phyloP scores from a whole-genome alignment of 2,888 invertebrate genomes.

The Gryllus longicercus region DNA sequence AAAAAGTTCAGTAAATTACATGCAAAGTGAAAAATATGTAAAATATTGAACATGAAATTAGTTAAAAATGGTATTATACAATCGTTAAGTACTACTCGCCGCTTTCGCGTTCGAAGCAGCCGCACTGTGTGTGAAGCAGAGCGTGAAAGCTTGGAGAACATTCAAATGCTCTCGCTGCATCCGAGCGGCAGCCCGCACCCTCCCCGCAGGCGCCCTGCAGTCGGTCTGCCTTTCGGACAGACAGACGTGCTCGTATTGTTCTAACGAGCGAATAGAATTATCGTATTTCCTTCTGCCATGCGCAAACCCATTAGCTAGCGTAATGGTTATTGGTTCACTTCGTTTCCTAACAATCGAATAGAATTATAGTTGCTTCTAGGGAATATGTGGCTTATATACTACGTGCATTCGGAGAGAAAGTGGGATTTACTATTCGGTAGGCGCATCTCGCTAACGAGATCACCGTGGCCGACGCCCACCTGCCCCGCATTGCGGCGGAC shows the following conservation, averaged over 20 bases:
- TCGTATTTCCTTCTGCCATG: background rate
- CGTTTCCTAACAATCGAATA: background rate
- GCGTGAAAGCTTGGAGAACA: too few relatives aligned
- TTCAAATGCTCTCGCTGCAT: too few relatives aligned
- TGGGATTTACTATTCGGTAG: background rate
- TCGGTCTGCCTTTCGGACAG: background rate
- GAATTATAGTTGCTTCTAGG: background rate
- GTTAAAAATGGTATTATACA: too few relatives aligned
- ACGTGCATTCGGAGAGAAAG: background rate
- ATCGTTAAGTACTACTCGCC: too few relatives aligned
- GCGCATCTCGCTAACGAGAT: background rate
- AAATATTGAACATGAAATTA: too few relatives aligned
- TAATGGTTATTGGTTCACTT: conserved; percentile 3
- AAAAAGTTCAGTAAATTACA: too few relatives aligned
- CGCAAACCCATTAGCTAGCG: background rate
- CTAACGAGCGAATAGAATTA: conserved; percentile 3
- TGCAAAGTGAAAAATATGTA: too few relatives aligned
- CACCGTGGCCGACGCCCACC: background rate
- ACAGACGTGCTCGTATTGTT: background rate
- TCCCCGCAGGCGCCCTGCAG: background rate
- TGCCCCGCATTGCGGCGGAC: background rate
- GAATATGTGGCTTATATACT: background rate
- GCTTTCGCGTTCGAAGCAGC: too few relatives aligned
- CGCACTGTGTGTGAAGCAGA: too few relatives aligned
- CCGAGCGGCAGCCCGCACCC: too few relatives aligned